These are phyloP conservation scores for Elanoides forficatus DNA, from an alignment of 2,113 vertebrate species.

Conservation along the genomic window DNA sequence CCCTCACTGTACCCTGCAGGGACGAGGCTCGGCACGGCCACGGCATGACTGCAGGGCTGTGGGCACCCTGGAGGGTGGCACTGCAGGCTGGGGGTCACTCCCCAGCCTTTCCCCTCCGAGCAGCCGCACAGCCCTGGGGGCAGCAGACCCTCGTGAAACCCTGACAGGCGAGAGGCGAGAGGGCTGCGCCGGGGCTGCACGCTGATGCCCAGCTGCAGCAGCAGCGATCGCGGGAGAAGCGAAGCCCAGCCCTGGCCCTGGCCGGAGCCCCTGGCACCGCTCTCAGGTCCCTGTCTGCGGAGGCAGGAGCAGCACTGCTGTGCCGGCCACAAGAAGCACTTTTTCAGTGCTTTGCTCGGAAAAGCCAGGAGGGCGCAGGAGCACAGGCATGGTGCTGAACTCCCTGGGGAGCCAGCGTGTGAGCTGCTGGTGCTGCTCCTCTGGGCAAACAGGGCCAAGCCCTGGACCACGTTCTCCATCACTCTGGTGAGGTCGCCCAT, in stretches of 20 bases:
- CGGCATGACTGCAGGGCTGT: accelerated
- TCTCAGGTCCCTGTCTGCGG: background rate
- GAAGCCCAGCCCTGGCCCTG: background rate
- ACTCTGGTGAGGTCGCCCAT: background rate
- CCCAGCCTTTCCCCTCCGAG: background rate
- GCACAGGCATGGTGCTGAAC: background rate
- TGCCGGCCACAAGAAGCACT: background rate
- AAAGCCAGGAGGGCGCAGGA: background rate
- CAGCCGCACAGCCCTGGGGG: too few relatives aligned
- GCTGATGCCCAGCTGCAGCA: background rate
- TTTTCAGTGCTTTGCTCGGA: background rate
- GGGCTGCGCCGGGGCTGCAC: background rate
- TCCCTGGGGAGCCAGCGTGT: background rate
- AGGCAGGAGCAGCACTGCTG: background rate
- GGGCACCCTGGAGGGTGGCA: background rate
- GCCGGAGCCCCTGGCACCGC: background rate
- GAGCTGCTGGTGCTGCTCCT: background rate
- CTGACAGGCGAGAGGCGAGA: background rate
- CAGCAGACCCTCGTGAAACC: background rate
- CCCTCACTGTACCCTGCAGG: accelerated
- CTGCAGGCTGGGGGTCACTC: background rate
- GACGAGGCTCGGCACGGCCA: background rate
- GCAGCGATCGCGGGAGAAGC: accelerated
- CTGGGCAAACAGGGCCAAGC: background rate
- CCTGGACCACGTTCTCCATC: background rate